These are phyloP conservation scores for Liasis olivaceus DNA, from an alignment of 2,797 vertebrate genomes.

Conservation along the genomic window DNA sequence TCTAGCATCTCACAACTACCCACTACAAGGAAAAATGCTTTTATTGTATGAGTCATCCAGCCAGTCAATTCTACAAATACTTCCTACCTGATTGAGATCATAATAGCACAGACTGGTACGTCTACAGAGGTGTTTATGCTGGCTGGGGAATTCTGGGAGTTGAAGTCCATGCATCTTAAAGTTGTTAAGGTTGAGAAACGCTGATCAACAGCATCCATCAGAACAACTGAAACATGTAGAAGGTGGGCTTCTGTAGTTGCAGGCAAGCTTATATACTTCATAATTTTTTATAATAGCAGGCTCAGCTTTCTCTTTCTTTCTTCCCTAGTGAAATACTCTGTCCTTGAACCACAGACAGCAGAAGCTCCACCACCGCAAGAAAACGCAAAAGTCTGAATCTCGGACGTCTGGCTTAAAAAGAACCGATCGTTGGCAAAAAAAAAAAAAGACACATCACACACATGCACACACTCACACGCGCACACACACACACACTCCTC, in stretches of 20 bases:
- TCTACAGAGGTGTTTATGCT: no score
- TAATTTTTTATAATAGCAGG: not conserved
- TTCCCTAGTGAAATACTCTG: constrained; percentile 83
- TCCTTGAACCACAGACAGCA: constrained; percentile 79
- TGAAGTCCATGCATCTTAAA: no score
- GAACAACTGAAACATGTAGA: not conserved
- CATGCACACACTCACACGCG: constrained; percentile 2
- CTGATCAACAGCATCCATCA: not conserved
- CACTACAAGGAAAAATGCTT: no score
- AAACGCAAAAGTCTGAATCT: constrained; percentile 60
- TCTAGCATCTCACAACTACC: no score
- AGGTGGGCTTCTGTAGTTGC: not conserved
- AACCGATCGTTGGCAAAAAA: constrained; percentile 30
- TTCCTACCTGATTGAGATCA: no score
- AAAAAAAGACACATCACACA: not conserved
- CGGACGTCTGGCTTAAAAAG: constrained; percentile 28
- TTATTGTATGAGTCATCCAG: not conserved
- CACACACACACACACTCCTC: constrained; percentile 26
- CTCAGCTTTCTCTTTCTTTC: not conserved
- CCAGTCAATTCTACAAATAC: not conserved
- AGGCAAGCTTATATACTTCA: rapidly evolving
- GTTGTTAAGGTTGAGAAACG: no score
- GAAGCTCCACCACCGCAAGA: constrained; percentile 75
- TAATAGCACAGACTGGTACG: not conserved
- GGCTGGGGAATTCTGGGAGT: no score